Evolutionary conservation across 2,797 vertebrate genomes (phyloP).

Genomic region (Gymnoscopelus braueri): DNA sequence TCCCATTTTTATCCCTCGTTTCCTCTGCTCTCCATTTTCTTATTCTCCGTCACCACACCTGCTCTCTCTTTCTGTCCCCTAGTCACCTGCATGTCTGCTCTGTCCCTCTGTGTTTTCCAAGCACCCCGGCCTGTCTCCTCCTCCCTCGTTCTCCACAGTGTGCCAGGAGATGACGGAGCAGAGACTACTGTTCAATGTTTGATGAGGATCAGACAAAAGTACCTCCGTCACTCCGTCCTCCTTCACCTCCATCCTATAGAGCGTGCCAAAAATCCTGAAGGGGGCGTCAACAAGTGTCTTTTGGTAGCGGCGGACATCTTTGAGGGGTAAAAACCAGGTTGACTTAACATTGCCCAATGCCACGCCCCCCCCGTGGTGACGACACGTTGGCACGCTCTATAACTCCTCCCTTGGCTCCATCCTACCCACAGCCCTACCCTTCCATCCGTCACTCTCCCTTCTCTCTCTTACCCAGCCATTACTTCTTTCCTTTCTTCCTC

Average conservation of each 20-base stretch:
- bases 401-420: neutral
- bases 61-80: neutral
- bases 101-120: constrained; percentile 4
- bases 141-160: constrained; percentile 17
- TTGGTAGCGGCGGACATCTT: too few relatives aligned
- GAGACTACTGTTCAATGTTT: constrained; percentile 59
- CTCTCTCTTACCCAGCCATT: constrained; percentile 7
- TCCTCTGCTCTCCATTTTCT: neutral
- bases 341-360: too few relatives aligned
- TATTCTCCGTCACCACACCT: neutral
- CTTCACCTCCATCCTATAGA: neutral
- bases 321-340: too few relatives aligned
- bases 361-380: too few relatives aligned
- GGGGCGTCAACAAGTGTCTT: too few relatives aligned
- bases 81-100: neutral
- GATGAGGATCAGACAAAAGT: constrained; percentile 56
- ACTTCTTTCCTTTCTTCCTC: too few relatives aligned
- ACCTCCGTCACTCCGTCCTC: constrained; percentile 7
- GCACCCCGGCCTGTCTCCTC: neutral
- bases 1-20: neutral
- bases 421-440: neutral
- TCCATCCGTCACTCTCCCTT: constrained; percentile 10
- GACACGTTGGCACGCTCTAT: neutral
- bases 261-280: too few relatives aligned
- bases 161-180: constrained; percentile 53